These are phyloP conservation scores for Bombus confusus DNA, from an alignment of 1,140 invertebrate species.

Conservation along the genomic window DNA sequence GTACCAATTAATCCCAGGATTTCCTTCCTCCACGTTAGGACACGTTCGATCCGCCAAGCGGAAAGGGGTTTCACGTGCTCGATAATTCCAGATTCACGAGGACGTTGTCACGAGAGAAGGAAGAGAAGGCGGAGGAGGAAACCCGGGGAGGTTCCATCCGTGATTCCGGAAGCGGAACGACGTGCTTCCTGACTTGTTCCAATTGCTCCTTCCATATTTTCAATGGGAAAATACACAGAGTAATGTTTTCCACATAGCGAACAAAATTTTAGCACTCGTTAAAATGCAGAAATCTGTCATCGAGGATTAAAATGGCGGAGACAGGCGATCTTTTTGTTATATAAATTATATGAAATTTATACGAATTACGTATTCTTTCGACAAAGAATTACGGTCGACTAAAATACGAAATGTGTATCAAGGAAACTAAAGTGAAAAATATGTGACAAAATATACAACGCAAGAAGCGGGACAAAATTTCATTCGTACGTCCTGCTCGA, in stretches of 20 bases:
- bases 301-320: too few species aligned
- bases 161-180: conserved; percentile 68
- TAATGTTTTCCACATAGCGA: not conserved
- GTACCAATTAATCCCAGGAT: conserved; percentile 40
- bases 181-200: conserved; percentile 62
- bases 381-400: too few species aligned
- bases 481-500: too few species aligned
- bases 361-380: too few species aligned
- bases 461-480: too few species aligned
- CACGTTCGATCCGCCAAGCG: conserved; percentile 23
- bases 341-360: too few species aligned
- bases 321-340: too few species aligned
- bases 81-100: conserved; percentile 46
- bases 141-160: conserved; percentile 57
- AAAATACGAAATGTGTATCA: too few species aligned
- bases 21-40: conserved; percentile 16
- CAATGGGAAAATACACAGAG: not conserved
- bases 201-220: conserved; percentile 33
- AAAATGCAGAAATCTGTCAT: not conserved
- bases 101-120: conserved; percentile 39
- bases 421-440: too few species aligned
- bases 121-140: conserved; percentile 26
- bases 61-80: conserved; percentile 41
- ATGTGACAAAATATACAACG: too few species aligned
- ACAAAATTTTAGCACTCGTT: not conserved